Base-by-base conservation (phyloP, 2,113 vertebrate species). In the Equus quagga region DNA sequence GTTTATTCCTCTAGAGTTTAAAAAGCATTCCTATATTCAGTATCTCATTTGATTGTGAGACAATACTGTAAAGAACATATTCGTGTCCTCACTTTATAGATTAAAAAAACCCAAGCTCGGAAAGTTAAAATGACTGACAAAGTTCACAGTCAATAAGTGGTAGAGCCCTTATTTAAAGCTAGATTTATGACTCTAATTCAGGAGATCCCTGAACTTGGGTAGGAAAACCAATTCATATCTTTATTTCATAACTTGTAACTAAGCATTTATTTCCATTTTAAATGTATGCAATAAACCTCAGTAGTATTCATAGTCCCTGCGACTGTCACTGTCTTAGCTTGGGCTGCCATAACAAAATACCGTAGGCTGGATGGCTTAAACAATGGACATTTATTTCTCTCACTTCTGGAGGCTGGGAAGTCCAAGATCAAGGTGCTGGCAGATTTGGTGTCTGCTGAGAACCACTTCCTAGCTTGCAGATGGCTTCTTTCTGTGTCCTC, bases 171-270 rank as follows among this genome's bases (percentile, higher is more conserved):
- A 65, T 51, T 67, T 70, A 85, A 89, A 87, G 8, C 23, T 44
- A 81, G 70, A 69, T 76, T 93, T 82, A 31, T 36, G 19, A 84
- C 26, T 92, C 51, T 78, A 70, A 92, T 54, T 95, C 89, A 85
- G 46, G 26, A 84, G 56, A 73, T 46, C 14, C n/a, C 76, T 87
- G 36, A 91, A 83, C 23, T 54, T 78, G 51, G 51, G 88, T 62
- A 84, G 41, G 9, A 69, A 97, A 94, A 79, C 62, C 9, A 85
- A 79, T 60, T 79, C 88, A n/a, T 46, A 78, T 86, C 67, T 90
- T 82, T 76, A 91, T 87, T 87, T 91, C 92, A 86, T 72, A 86
- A 36, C 41, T 89, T 54, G 1, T 36, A 94, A 69, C 13, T 69
- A 82, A 90, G 26, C 18, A 88, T 79, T 69, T 81, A 24, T 72